Conservation (phyloP, 2,888 invertebrate genomes). For the Cantharis rustica region DNA sequence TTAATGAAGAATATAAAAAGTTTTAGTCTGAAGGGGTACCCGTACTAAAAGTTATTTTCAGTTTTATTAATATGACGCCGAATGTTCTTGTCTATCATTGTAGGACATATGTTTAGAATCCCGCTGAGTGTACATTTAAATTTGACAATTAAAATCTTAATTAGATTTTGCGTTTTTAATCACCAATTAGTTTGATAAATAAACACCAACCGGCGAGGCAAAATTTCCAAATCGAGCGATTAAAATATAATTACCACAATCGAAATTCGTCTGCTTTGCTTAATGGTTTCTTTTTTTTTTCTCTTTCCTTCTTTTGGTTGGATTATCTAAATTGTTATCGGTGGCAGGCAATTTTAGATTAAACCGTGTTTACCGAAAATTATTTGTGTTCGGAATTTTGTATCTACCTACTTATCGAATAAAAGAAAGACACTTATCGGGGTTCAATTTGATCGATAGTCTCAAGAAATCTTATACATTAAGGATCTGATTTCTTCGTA, state of each 20-base stretch:
- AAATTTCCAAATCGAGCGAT: neutral
- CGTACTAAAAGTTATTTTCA: conserved; percentile 48
- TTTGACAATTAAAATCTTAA: conserved; percentile 15
- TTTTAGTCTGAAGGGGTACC: conserved; percentile 45
- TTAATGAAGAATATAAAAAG: conserved; percentile 52
- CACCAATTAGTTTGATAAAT: neutral
- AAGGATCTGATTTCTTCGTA: conserved; percentile 32
- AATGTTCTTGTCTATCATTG: conserved; percentile 54
- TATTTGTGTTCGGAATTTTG: neutral
- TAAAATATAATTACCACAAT: neutral
- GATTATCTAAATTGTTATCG: conserved; percentile 15
- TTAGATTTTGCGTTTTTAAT: neutral
- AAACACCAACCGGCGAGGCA: neutral
- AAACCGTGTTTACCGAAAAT: neutral
- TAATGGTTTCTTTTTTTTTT: neutral
- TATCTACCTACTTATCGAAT: neutral
- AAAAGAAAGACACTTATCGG: conserved; percentile 33
- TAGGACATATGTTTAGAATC: conserved; percentile 35
- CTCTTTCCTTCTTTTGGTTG: no score
- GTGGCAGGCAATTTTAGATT: conserved; percentile 19
- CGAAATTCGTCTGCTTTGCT: neutral
- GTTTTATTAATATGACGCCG: conserved; percentile 55
- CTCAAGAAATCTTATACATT: conserved; percentile 37
- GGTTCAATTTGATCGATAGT: conserved; percentile 36
- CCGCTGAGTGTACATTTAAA: conserved; percentile 15